Evolutionary conservation across 2,888 invertebrate genomes (phyloP), one percentile per base, ranked within the genome.

Genomic region (Erebia aethiops): DNA sequence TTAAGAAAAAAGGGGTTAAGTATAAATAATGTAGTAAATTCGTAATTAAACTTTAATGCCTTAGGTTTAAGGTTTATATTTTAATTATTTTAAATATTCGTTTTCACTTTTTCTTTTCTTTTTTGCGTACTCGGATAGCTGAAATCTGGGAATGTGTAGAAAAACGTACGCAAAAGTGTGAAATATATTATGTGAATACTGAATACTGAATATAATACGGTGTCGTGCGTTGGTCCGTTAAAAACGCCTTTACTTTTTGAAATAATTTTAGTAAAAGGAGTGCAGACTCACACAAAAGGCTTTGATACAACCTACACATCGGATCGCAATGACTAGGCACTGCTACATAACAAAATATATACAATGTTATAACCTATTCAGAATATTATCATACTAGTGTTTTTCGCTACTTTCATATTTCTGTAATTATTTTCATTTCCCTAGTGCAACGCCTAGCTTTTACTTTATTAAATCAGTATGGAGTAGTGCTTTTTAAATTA

Each of bases 251-350:
- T 51, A 64, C 52, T 67, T 73, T 70, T 66, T 56, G 13, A 56
- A 62, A 62, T 70, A 67, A 65, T 71, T 69, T 18, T 51, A 54
- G 52, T 56, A 54, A 54, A 69, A 49, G 66, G 54, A 70, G 65
- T 56, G 67, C 72, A 72, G 71, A 72, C 76, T 79, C 71, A 71
- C 76, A 78, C 79, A 81, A 81, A 82, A 83, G 65, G 65, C 70
- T 64, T 69, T 57, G 64, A 69, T 69, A 74, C 71, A 74, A 74
- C 68, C 74, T 57, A 72, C 69, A 72, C 68, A 61, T 68, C 64
- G 58, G 64, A 43, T 43, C 66, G 85, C 85, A 87, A 88, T 85
- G 89, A 89, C 88, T 89, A 89, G 88, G 83, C 87, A 88, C 85
- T 82, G 82, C 82, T 81, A 80, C 76, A 75, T 77, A 79, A 83